Evolutionary conservation across 2,888 invertebrate genomes (phyloP).

Genomic region (Volucella inflata): DNA sequence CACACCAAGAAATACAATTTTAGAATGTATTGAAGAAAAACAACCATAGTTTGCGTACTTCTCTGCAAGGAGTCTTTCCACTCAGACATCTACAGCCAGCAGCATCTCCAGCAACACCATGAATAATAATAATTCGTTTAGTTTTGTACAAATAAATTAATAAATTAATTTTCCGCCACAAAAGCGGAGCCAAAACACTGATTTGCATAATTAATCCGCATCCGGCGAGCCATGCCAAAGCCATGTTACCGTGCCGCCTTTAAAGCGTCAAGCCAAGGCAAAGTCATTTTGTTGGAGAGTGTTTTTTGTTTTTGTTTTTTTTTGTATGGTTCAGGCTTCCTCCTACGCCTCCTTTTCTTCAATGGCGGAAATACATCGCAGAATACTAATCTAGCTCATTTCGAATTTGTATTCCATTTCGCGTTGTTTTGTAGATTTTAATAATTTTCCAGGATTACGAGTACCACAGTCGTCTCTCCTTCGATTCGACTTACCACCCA

Average conservation of each 20-base stretch:
- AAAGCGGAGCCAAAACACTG: slow-evolving; percentile 52
- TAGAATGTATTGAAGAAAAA: too few relatives aligned
- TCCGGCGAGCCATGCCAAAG: not conserved
- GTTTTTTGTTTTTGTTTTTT: not conserved
- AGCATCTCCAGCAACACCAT: slow-evolving; percentile 45
- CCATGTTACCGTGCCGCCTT: slow-evolving; percentile 7
- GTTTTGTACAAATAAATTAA: slow-evolving; percentile 68
- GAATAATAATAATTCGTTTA: slow-evolving; percentile 69
- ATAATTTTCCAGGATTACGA: slow-evolving; percentile 72
- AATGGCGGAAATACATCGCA: slow-evolving; percentile 46
- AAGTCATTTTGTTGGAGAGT: slow-evolving; percentile 7
- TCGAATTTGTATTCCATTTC: slow-evolving; percentile 73
- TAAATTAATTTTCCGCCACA: slow-evolving; percentile 60
- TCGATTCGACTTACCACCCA: slow-evolving; percentile 3
- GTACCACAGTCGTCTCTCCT: slow-evolving; percentile 36
- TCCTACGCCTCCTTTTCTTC: not conserved
- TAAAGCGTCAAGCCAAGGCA: slow-evolving; percentile 6
- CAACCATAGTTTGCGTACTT: too few relatives aligned
- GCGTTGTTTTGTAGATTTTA: slow-evolving; percentile 74
- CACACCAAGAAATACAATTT: too few relatives aligned
- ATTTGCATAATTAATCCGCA: slow-evolving; percentile 73
- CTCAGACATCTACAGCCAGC: not conserved
- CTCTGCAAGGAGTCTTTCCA: slow-evolving; percentile 6
- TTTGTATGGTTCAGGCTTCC: slow-evolving; percentile 1
- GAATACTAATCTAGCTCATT: slow-evolving; percentile 73